A percentile compares a stretch with the other conserved stretches of the same genome.
Evolutionary conservation across 1,140 invertebrate species (phyloP).

Genomic region (Tetraneura akinire): DNA sequence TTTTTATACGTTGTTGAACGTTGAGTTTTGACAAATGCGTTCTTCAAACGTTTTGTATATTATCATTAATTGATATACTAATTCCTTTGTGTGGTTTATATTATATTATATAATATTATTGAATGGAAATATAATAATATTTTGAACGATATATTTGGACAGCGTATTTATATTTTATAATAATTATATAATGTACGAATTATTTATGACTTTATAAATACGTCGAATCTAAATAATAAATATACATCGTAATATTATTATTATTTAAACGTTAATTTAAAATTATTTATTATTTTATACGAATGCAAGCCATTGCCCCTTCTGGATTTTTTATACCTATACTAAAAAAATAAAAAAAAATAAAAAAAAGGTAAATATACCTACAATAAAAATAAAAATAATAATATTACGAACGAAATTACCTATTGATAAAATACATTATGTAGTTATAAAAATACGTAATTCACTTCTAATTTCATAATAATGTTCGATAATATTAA

Average conservation of each 20-base stretch:
- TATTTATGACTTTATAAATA: constrained; percentile 15
- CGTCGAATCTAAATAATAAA: background rate
- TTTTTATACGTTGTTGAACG: too few relatives aligned
- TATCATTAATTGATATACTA: background rate
- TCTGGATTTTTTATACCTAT: too few relatives aligned
- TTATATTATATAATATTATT: too few relatives aligned
- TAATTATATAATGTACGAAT: constrained; percentile 9
- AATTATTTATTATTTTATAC: background rate
- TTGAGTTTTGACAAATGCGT: background rate
- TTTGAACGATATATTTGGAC: constrained; percentile 10
- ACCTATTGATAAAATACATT: too few relatives aligned
- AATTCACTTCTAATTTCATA: too few relatives aligned
- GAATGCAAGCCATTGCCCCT: too few relatives aligned
- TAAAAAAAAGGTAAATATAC: too few relatives aligned
- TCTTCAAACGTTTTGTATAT: constrained; percentile 3
- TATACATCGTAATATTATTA: background rate
- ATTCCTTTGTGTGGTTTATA: background rate
- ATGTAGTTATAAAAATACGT: too few relatives aligned
- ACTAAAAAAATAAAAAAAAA: too few relatives aligned
- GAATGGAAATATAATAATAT: constrained; percentile 4
- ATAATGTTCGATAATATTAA: too few relatives aligned
- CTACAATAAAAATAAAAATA: too few relatives aligned
- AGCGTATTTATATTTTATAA: background rate
- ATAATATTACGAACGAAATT: too few relatives aligned
- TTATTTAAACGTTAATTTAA: background rate